These are phyloP conservation scores for Thumatha senex DNA, from an alignment of 2,888 invertebrate genomes.

Conservation along the genomic window DNA sequence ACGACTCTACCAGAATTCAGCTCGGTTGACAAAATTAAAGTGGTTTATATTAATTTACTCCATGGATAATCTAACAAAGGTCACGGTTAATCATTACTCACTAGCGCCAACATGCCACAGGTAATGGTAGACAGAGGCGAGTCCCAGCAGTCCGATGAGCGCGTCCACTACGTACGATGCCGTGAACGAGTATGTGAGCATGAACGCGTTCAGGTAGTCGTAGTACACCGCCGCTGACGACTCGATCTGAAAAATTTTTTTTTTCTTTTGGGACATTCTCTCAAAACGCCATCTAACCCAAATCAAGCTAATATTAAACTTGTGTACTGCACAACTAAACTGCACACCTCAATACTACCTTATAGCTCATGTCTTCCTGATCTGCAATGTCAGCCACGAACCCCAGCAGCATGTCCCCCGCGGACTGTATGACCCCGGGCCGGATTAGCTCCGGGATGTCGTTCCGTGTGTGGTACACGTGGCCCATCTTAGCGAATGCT, in stretches of 20 bases:
- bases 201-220: constrained; percentile 87
- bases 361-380: too few relatives aligned
- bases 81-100: constrained; percentile 46
- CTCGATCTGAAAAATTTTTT: constrained; percentile 57
- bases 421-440: constrained; percentile 88
- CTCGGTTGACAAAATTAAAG: too few relatives aligned
- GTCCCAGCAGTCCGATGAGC: constrained; percentile 57
- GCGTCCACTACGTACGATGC: constrained; percentile 69
- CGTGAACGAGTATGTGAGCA: constrained; percentile 85
- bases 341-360: too few relatives aligned
- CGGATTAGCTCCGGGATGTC: constrained; percentile 85
- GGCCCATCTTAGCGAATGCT: constrained; percentile 89
- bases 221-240: constrained; percentile 85
- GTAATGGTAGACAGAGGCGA: constrained; percentile 63
- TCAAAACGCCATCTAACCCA: too few relatives aligned
- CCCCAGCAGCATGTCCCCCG: constrained; percentile 87
- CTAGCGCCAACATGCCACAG: constrained; percentile 64
- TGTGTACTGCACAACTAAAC: too few relatives aligned
- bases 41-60: too few relatives aligned
- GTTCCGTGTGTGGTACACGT: constrained; percentile 90
- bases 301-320: too few relatives aligned
- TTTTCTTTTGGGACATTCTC: too few relatives aligned
- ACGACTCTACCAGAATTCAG: too few relatives aligned
- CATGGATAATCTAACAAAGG: too few relatives aligned
- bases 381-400: constrained; percentile 77